A percentile compares a stretch with the other conserved stretches of the same genome.
Conservation (phyloP, 1,140 invertebrate species). For the Brachionus plicatilis region DNA sequence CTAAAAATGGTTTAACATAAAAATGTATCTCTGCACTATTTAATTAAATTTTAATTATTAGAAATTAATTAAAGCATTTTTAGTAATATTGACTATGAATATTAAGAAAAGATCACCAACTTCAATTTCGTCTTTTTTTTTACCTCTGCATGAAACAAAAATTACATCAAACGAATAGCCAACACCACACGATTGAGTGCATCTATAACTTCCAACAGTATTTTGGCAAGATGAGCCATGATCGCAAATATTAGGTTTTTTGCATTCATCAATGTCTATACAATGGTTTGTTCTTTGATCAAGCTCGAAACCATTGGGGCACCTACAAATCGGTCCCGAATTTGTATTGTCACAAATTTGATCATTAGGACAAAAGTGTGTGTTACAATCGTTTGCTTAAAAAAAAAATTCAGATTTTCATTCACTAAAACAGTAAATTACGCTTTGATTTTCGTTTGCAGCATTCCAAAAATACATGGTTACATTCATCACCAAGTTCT, state of each 20-base stretch:
- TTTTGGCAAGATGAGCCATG: constrained; percentile 51
- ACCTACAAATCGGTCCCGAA: constrained; percentile 5
- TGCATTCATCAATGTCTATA: constrained; percentile 60
- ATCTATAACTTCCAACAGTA: constrained; percentile 48
- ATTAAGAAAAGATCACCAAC: too few relatives aligned
- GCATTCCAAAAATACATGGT: constrained; percentile 47
- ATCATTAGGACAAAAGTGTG: constrained; percentile 28
- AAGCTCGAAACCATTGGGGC: neutral
- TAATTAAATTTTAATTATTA: too few relatives aligned
- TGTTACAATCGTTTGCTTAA: constrained; percentile 29
- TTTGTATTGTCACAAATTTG: constrained; percentile 12
- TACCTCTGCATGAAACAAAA: constrained; percentile 8
- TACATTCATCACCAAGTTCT: constrained; percentile 48
- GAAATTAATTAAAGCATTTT: too few relatives aligned
- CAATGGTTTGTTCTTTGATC: neutral
- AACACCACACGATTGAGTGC: constrained; percentile 13
- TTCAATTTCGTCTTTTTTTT: too few relatives aligned
- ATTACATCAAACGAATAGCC: constrained; percentile 24
- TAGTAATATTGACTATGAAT: too few relatives aligned
- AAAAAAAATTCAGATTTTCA: neutral
- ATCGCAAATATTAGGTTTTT: constrained; percentile 54
- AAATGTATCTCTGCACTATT: too few relatives aligned
- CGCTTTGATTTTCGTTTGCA: constrained; percentile 43
- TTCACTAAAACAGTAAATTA: neutral
- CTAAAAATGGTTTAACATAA: too few relatives aligned